Percentiles rank a stretch among this genome's conserved stretches.
Evolutionary conservation across 2,797 vertebrate species (phyloP).

Genomic region (Mionectes olivaceus): DNA sequence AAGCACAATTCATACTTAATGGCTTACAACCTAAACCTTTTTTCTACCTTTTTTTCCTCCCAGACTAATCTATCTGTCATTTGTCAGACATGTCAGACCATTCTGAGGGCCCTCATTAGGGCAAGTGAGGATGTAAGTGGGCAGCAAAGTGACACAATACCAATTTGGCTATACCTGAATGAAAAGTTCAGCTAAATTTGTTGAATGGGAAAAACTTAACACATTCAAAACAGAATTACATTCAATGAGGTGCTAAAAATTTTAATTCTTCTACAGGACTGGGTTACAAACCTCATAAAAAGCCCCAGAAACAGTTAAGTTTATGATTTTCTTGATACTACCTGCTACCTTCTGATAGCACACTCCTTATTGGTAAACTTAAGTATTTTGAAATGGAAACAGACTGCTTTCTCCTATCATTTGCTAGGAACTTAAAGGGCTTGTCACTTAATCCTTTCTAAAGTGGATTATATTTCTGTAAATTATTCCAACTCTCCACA

Average conservation of each 20-base stretch:
- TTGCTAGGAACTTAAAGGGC: background rate
- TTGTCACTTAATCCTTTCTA: background rate
- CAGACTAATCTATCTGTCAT: background rate
- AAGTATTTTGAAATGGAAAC: background rate
- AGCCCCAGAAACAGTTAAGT: conserved; percentile 18
- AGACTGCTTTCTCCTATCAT: background rate
- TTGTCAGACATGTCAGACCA: conserved; percentile 12
- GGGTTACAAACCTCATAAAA: conserved; percentile 55
- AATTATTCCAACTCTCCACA: conserved; percentile 15
- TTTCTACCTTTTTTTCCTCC: background rate
- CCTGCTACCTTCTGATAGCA: conserved; percentile 19
- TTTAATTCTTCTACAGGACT: conserved; percentile 62
- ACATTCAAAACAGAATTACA: conserved; percentile 35
- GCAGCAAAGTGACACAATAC: background rate
- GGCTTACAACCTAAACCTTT: background rate
- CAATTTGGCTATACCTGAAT: conserved; percentile 39
- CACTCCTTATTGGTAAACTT: conserved; percentile 23
- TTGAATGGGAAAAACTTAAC: background rate
- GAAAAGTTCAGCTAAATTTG: conserved; percentile 23
- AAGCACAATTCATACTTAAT: background rate
- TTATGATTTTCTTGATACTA: background rate
- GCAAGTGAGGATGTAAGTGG: conserved; percentile 18
- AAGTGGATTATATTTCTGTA: background rate
- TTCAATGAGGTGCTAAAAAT: conserved; percentile 52
- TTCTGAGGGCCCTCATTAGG: conserved; percentile 33